Conservation (phyloP, 1,140 invertebrate genomes). For the Leptoteleia sp. region DNA sequence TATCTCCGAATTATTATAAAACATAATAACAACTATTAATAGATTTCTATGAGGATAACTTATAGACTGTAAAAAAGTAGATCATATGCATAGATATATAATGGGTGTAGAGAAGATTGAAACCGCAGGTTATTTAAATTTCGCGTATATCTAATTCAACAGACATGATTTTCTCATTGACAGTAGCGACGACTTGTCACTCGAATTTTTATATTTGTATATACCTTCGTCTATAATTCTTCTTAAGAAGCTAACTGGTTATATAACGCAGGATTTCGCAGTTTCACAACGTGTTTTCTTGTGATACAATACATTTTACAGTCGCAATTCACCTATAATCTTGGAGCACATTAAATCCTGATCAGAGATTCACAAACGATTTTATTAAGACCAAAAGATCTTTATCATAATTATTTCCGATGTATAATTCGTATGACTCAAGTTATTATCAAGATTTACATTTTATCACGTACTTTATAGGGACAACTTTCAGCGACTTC, state of each 20-base stretch:
- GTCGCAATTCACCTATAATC: not conserved
- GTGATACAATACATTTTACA: conserved; percentile 5
- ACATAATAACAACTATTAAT: no score
- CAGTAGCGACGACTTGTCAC: conserved; percentile 4
- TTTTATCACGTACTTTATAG: not conserved
- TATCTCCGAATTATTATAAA: no score
- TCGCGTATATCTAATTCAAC: not conserved
- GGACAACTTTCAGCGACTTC: conserved; percentile 17
- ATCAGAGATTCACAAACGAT: conserved; percentile 8
- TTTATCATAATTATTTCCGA: conserved; percentile 18
- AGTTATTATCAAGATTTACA: conserved; percentile 24
- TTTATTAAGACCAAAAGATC: conserved; percentile 1
- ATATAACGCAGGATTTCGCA: conserved; percentile 3
- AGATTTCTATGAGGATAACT: no score
- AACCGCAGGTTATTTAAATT: conserved; percentile 6
- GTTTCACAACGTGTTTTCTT: conserved; percentile 1
- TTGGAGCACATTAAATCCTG: not conserved
- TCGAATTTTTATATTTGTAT: conserved; percentile 16
- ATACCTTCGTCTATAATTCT: conserved; percentile 7
- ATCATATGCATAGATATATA: no score
- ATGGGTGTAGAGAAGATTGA: conserved; percentile 13
- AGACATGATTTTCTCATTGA: conserved; percentile 3
- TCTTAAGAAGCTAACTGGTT: conserved; percentile 4
- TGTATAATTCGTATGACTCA: not conserved
- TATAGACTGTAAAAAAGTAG: no score